A percentile compares a stretch with the other conserved stretches of the same genome.
These are phyloP conservation scores for Ganaspis brasiliensis DNA, from an alignment of 2,888 invertebrate species.

Conservation along the genomic window DNA sequence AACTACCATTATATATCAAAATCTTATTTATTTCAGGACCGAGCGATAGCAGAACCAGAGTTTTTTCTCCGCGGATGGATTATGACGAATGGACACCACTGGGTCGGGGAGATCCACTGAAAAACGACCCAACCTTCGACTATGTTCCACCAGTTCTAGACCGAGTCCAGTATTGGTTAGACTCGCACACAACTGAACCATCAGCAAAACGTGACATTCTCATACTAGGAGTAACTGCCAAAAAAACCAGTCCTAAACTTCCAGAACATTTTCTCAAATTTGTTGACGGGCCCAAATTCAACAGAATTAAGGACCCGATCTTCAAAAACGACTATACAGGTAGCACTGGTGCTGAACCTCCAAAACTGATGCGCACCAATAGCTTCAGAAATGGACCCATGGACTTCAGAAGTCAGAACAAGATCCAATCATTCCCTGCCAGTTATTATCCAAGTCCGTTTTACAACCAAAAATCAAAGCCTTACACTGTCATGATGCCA, in stretches of 20 bases:
- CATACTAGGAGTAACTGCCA: slow-evolving; percentile 86
- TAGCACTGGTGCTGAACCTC: slow-evolving; percentile 73
- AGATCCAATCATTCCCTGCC: slow-evolving; percentile 68
- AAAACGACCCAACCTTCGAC: slow-evolving; percentile 92
- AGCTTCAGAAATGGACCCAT: slow-evolving; percentile 66
- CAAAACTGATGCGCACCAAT: slow-evolving; percentile 79
- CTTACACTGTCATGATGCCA: slow-evolving; percentile 87
- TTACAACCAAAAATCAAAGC: slow-evolving; percentile 78
- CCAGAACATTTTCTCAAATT: slow-evolving; percentile 81
- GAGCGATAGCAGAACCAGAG: slow-evolving; percentile 70
- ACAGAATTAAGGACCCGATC: slow-evolving; percentile 69
- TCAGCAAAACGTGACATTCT: slow-evolving; percentile 87
- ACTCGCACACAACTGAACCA: slow-evolving; percentile 83
- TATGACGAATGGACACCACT: slow-evolving; percentile 93
- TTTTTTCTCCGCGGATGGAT: slow-evolving; percentile 89
- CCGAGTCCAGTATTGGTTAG: slow-evolving; percentile 90
- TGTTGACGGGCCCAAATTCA: slow-evolving; percentile 81
- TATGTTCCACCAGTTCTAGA: slow-evolving; percentile 92
- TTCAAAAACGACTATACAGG: slow-evolving; percentile 70
- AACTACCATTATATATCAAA: too few species aligned
- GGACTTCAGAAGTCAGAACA: slow-evolving; percentile 67
- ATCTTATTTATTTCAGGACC: slow-evolving; percentile 60
- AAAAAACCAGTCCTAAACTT: slow-evolving; percentile 84
- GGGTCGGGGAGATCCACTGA: slow-evolving; percentile 90
- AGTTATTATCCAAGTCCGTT: slow-evolving; percentile 70